Conservation (phyloP, 2,797 vertebrate species). For the Xenentodon cancila region DNA sequence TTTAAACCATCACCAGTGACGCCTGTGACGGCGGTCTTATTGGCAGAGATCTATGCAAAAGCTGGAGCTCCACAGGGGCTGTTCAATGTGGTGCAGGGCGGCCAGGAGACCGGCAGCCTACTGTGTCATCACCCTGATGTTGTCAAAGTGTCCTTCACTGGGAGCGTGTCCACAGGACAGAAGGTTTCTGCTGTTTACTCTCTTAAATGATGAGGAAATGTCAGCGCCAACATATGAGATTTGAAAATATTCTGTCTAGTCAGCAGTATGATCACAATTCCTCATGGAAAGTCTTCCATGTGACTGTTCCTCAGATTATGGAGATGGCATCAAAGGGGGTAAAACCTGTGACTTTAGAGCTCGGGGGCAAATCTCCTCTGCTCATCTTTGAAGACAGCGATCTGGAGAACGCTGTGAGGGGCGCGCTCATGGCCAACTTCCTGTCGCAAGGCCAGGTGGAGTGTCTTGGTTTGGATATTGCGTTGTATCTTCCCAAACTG, state of each 20-base stretch:
- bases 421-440: constrained; percentile 97
- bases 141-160: constrained; percentile 96
- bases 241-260: neutral
- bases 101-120: constrained; percentile 88
- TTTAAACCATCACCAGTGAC: constrained; percentile 97
- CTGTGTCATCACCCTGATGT: constrained; percentile 91
- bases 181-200: constrained; percentile 81
- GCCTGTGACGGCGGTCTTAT: constrained; percentile 85
- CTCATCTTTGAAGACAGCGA: constrained; percentile 92
- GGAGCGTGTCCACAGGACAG: constrained; percentile 92
- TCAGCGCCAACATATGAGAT: neutral
- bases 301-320: constrained; percentile 86
- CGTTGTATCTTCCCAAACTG: neutral
- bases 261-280: too few relatives aligned
- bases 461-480: neutral
- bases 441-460: constrained; percentile 94
- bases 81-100: constrained; percentile 93
- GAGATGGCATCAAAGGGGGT: constrained; percentile 90
- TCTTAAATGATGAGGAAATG: too few relatives aligned
- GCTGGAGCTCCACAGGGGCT: constrained; percentile 91
- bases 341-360: constrained; percentile 94
- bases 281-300: neutral
- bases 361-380: constrained; percentile 97
- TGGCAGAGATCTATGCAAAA: constrained; percentile 91
- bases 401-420: constrained; percentile 90